These are phyloP conservation scores for Eristalis pertinax DNA, from an alignment of 2,888 invertebrate species.

Conservation along the genomic window DNA sequence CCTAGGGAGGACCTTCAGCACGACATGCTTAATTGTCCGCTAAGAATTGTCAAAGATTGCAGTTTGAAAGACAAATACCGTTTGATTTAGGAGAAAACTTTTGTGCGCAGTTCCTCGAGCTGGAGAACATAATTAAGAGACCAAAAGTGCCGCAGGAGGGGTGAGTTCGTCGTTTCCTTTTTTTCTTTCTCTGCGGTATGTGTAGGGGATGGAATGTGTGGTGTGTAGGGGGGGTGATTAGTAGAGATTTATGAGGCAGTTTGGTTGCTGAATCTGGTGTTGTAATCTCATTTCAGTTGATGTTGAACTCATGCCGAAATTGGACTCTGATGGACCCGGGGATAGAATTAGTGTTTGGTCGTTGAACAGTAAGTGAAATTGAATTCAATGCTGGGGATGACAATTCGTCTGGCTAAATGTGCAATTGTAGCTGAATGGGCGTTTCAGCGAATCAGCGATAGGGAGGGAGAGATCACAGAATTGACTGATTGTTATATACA, in stretches of 20 bases:
- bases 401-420: no score
- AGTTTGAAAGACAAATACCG: conserved; percentile 61
- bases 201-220: no score
- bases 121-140: conserved; percentile 48
- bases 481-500: no score
- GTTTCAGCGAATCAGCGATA: no score
- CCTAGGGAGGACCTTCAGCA: background rate
- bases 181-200: background rate
- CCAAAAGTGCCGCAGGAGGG: background rate
- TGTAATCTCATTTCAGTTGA: conserved; percentile 45
- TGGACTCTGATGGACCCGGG: background rate
- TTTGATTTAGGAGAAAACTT: conserved; percentile 62
- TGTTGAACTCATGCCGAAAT: conserved; percentile 1
- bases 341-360: background rate
- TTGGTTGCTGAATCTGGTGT: conserved; percentile 50
- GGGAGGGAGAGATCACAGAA: no score
- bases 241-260: conserved; percentile 63
- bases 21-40: conserved; percentile 50
- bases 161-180: background rate
- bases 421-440: no score
- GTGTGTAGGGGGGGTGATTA: conserved; percentile 54
- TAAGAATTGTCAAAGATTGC: conserved; percentile 65
- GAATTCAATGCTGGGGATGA: background rate
- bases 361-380: background rate
- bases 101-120: background rate